These are phyloP conservation scores for Cichlasoma orientale DNA, from an alignment of 2,797 vertebrate species.

Conservation along the genomic window DNA sequence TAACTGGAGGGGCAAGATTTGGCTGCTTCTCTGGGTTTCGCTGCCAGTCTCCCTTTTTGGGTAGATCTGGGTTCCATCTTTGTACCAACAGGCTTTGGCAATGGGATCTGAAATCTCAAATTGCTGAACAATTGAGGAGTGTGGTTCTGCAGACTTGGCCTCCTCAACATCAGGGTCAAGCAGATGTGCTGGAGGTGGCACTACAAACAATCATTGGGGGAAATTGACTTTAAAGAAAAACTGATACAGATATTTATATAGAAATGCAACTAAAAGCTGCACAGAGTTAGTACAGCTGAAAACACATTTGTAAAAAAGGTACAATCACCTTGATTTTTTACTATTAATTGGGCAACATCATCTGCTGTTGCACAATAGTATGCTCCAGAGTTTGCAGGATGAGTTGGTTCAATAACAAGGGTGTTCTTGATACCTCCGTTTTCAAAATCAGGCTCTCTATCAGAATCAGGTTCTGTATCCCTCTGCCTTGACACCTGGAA, in stretches of 20 bases:
- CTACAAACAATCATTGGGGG: slow-evolving; percentile 76
- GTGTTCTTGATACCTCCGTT: slow-evolving; percentile 71
- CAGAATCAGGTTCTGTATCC: slow-evolving; percentile 78
- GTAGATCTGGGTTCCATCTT: slow-evolving; percentile 83
- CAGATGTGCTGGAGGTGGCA: slow-evolving; percentile 64
- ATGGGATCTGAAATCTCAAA: slow-evolving; percentile 87
- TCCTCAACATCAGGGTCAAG: slow-evolving; percentile 73
- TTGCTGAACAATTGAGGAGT: slow-evolving; percentile 80
- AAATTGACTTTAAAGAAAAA: slow-evolving; percentile 38
- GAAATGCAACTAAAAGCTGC: slow-evolving; percentile 50
- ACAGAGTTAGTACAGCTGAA: slow-evolving; percentile 66
- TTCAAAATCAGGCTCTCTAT: slow-evolving; percentile 74
- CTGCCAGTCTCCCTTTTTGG: slow-evolving; percentile 75
- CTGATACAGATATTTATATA: slow-evolving; percentile 36
- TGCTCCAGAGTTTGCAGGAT: slow-evolving; percentile 83
- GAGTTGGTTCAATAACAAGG: slow-evolving; percentile 85
- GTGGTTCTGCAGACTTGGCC: slow-evolving; percentile 63
- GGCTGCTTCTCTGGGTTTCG: slow-evolving; percentile 77
- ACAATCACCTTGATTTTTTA: slow-evolving; percentile 88
- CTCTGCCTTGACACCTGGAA: slow-evolving; percentile 80
- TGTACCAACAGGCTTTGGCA: slow-evolving; percentile 84
- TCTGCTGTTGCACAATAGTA: slow-evolving; percentile 89
- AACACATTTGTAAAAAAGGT: slow-evolving; percentile 55
- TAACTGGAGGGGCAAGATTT: slow-evolving; percentile 70
- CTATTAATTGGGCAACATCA: slow-evolving; percentile 88